Conservation (phyloP, 2,888 invertebrate species). For the Eueremaeus valkanovi region DNA sequence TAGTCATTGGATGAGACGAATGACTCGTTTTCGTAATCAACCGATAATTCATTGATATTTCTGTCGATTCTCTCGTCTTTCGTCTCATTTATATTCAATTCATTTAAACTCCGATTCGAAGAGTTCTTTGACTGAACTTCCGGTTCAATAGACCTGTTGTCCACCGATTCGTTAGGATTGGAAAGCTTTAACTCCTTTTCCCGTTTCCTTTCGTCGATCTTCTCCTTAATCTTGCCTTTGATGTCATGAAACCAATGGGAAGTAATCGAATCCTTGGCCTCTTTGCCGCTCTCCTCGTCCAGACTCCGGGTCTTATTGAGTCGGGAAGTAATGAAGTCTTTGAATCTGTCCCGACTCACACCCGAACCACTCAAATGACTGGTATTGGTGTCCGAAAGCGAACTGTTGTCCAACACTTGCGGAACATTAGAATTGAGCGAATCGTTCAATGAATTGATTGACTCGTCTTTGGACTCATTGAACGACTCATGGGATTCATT, state of each 20-base stretch:
- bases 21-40: conserved; percentile 2
- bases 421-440: not conserved
- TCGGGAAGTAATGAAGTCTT: conserved; percentile 34
- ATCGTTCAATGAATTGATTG: not conserved
- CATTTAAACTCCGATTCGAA: not conserved
- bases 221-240: conserved; percentile 35
- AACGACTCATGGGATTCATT: not conserved
- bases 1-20: not conserved
- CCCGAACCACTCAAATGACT: conserved; percentile 15
- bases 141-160: not conserved
- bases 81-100: not conserved
- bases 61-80: not conserved
- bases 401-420: not conserved
- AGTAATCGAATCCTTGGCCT: not conserved
- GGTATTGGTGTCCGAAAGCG: not conserved
- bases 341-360: not conserved
- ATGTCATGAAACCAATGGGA: conserved; percentile 37
- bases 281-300: conserved; percentile 27
- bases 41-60: conserved; percentile 5
- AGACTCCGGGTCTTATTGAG: conserved; percentile 24
- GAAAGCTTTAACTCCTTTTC: conserved; percentile 20
- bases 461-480: not conserved
- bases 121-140: not conserved
- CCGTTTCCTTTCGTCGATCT: conserved; percentile 34
- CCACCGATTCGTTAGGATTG: not conserved